Conservation (phyloP, 2,113 vertebrate species). For the Acanthochromis polyacanthus region DNA sequence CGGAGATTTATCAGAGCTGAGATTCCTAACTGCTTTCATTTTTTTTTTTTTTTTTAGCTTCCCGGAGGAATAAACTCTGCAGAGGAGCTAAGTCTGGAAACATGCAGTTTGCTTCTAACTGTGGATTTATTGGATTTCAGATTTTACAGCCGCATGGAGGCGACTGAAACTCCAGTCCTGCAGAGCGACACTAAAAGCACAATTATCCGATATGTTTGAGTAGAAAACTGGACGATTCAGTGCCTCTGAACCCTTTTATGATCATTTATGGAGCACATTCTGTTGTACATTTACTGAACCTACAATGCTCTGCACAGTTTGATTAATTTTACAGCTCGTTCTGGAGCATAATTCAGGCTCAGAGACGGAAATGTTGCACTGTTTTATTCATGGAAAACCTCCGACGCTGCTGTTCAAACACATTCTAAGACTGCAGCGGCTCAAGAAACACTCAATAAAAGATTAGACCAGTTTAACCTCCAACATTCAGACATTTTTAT, state of each 20-base stretch:
- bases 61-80: neutral
- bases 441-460: too few species aligned
- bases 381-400: neutral
- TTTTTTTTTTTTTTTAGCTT: neutral
- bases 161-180: conserved; percentile 1
- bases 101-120: conserved; percentile 12
- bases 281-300: too few species aligned
- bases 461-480: too few species aligned
- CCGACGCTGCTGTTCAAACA: neutral
- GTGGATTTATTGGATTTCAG: conserved; percentile 19
- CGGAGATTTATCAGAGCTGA: neutral
- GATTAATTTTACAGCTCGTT: too few species aligned
- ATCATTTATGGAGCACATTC: too few species aligned
- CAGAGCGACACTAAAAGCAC: neutral
- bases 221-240: neutral
- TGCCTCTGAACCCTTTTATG: too few species aligned
- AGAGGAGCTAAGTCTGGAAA: conserved; percentile 5
- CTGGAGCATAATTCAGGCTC: too few species aligned
- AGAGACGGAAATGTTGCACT: too few species aligned
- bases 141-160: conserved; percentile 29
- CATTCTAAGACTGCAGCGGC: too few species aligned
- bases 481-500: too few species aligned
- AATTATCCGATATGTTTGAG: neutral
- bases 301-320: too few species aligned
- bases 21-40: neutral